These are phyloP conservation scores for Paramormyrops hopkinsi DNA, from an alignment of 2,797 vertebrate genomes.

Conservation along the genomic window DNA sequence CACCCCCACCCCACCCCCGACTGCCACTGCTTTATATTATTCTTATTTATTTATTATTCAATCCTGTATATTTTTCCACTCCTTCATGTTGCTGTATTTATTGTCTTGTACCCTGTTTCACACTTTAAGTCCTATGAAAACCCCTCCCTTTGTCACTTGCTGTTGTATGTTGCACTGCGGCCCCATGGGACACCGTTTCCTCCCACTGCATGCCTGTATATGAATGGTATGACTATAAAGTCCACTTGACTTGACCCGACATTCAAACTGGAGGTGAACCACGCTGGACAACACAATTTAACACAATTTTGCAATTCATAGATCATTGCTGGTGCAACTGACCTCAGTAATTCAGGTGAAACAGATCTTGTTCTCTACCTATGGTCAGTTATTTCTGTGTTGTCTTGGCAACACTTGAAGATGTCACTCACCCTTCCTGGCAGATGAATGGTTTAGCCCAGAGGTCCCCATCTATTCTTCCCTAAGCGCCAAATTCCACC, in stretches of 20 bases:
- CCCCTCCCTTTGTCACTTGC: background rate
- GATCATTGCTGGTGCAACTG: background rate
- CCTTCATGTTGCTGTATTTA: background rate
- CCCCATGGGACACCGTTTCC: background rate
- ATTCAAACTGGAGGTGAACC: background rate
- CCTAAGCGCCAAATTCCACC: background rate
- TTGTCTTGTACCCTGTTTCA: background rate
- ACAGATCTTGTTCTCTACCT: background rate
- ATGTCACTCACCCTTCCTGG: background rate
- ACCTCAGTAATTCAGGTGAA: background rate
- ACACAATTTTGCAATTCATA: background rate
- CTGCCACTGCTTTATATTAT: background rate
- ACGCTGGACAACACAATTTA: background rate
- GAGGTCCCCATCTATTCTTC: background rate
- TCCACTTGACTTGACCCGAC: background rate
- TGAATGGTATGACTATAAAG: background rate
- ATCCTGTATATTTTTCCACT: background rate
- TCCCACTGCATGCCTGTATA: background rate
- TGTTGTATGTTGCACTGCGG: background rate
- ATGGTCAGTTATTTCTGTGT: background rate
- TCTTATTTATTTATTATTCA: background rate
- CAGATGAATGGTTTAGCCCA: background rate
- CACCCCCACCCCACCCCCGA: background rate
- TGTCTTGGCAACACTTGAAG: background rate
- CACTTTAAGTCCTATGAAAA: background rate